Evolutionary conservation across 2,888 invertebrate genomes (phyloP).

Genomic region (Cordilura impudica): DNA sequence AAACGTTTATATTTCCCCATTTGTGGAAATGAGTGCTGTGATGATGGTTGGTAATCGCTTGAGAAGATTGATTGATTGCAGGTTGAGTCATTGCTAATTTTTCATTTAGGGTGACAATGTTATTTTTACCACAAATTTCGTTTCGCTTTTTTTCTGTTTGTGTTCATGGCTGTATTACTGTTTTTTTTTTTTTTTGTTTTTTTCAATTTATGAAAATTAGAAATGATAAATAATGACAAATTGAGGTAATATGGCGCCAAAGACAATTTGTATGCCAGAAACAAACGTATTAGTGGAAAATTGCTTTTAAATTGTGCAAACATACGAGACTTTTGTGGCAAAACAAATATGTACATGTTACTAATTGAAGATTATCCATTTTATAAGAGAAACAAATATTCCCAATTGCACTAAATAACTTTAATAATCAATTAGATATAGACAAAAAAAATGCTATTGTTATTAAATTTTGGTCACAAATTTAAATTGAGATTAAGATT

Average conservation of each 20-base stretch:
- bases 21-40: not conserved
- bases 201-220: conserved; percentile 50
- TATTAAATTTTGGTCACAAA: too few species aligned
- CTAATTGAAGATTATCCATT: too few species aligned
- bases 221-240: conserved; percentile 59
- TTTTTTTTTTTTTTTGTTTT: not conserved
- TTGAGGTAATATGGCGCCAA: conserved; percentile 49
- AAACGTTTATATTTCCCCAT: not conserved
- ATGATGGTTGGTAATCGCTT: conserved; percentile 32
- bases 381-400: too few species aligned
- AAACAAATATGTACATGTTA: too few species aligned
- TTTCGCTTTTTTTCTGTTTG: conserved; percentile 2
- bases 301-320: not conserved
- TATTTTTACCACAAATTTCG: conserved; percentile 22
- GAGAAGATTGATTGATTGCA: conserved; percentile 57
- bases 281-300: conserved; percentile 12
- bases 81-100: conserved; percentile 57
- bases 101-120: conserved; percentile 48
- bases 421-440: too few species aligned
- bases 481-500: too few species aligned
- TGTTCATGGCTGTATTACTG: not conserved
- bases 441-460: too few species aligned
- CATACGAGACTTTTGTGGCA: too few species aligned
- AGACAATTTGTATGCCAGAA: conserved; percentile 22
- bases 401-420: too few species aligned